Evolutionary conservation across 2,888 invertebrate genomes (phyloP).

Genomic region (Polietes domitor): DNA sequence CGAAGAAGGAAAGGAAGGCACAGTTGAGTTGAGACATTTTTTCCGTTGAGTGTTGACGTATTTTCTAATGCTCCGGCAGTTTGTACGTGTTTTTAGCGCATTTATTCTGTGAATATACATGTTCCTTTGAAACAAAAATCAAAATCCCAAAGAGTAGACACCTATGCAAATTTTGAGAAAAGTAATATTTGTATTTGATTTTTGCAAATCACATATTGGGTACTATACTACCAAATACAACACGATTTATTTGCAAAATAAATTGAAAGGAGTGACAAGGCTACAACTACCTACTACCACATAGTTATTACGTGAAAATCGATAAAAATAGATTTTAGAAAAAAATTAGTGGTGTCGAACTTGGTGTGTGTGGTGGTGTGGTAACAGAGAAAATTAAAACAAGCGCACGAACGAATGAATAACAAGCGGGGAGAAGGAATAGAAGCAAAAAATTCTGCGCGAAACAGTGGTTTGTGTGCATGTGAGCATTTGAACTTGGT

Average conservation of each 20-base stretch:
- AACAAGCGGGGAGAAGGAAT: neutral
- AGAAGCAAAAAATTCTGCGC: conserved; percentile 25
- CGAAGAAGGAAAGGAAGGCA: no score
- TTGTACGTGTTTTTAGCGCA: conserved; percentile 24
- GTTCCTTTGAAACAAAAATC: neutral
- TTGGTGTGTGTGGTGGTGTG: conserved; percentile 12
- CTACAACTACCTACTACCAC: neutral
- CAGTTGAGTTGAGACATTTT: no score
- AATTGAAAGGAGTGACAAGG: no score
- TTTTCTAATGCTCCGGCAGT: neutral
- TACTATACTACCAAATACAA: neutral
- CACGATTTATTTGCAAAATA: neutral
- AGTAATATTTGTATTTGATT: no score
- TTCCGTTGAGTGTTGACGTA: conserved; percentile 19
- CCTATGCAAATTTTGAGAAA: neutral
- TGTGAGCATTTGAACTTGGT: conserved; percentile 42
- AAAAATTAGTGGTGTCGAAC: conserved; percentile 20
- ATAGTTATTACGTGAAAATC: conserved; percentile 68
- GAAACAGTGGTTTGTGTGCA: neutral
- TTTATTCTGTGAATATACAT: conserved; percentile 26
- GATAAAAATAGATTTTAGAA: conserved; percentile 68
- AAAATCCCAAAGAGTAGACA: neutral
- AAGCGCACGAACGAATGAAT: conserved; percentile 10
- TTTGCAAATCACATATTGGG: neutral
- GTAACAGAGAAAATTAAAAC: conserved; percentile 33